These are phyloP conservation scores for Muricea muricata DNA, from an alignment of 92 coral and sea anemone species.

Conservation along the genomic window DNA sequence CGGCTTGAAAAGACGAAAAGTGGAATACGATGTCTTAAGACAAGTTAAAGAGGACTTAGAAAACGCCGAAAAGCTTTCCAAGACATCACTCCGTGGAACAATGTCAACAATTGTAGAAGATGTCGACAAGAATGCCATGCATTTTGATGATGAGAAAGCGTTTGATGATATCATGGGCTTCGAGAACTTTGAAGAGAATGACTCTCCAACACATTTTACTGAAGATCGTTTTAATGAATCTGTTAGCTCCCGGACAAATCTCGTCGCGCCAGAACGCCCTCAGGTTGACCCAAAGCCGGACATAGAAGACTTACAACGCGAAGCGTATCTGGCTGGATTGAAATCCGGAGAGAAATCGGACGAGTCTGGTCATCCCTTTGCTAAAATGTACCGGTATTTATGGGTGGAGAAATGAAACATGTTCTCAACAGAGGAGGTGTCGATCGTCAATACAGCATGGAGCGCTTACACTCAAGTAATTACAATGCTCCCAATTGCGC, in stretches of 20 bases:
- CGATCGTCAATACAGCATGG: no score
- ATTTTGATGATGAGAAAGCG: background rate
- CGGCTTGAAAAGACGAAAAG: conserved; percentile 7
- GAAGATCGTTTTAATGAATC: background rate
- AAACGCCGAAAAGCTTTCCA: no score
- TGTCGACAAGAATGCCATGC: background rate
- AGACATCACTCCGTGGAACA: no score
- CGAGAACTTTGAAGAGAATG: no score
- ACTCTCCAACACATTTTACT: background rate
- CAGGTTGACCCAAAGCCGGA: background rate
- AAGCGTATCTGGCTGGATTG: conserved; percentile 26
- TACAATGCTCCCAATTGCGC: no score
- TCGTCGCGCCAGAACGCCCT: background rate
- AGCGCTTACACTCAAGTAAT: no score
- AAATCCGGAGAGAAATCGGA: background rate
- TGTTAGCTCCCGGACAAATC: background rate
- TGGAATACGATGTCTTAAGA: background rate
- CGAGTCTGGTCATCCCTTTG: conserved; percentile 28
- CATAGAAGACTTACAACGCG: conserved; percentile 22
- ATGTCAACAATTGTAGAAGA: no score
- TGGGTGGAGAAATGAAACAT: conserved; percentile 32
- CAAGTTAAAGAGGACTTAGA: background rate
- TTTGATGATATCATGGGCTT: background rate
- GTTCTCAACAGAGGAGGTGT: no score
- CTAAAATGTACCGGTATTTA: conserved; percentile 25